phyloP scores from a whole-genome alignment of 2,888 invertebrate species.

The Himalopsyche tibetana region DNA sequence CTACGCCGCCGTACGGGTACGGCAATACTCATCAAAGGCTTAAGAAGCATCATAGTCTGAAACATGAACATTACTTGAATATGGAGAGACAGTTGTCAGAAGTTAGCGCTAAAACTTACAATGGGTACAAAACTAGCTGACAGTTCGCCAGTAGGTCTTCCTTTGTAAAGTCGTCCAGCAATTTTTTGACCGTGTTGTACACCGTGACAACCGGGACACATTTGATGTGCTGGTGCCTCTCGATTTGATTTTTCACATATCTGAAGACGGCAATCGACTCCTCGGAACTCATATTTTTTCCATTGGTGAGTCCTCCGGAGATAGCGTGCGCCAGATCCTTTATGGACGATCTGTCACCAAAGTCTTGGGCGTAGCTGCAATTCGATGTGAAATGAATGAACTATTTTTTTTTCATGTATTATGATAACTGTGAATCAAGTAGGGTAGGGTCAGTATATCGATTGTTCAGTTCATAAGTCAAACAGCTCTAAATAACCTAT shows the following conservation, averaged over 20 bases:
- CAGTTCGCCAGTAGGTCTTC: conserved; percentile 74
- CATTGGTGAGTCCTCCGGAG: not conserved
- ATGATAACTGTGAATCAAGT: too few species aligned
- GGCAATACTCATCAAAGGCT: too few species aligned
- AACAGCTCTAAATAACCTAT: too few species aligned
- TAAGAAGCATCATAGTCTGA: too few species aligned
- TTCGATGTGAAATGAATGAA: not conserved
- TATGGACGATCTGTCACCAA: conserved; percentile 11
- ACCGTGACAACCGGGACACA: conserved; percentile 47
- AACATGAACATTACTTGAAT: too few species aligned
- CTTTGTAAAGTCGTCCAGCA: conserved; percentile 69
- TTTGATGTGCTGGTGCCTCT: conserved; percentile 27
- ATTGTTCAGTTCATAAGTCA: too few species aligned
- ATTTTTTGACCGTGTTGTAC: conserved; percentile 69
- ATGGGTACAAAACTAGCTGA: conserved; percentile 73
- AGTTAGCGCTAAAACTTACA: conserved; percentile 70
- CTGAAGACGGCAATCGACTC: not conserved
- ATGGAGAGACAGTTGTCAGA: too few species aligned
- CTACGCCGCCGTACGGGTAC: too few species aligned
- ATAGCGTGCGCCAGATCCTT: not conserved
- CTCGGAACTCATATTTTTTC: not conserved
- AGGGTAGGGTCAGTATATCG: too few species aligned
- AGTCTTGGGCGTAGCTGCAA: conserved; percentile 7
- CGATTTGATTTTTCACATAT: not conserved
- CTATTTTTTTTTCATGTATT: not conserved